Evolutionary conservation across 2,888 invertebrate species (phyloP).

Genomic region (Dolichopus griseipennis): DNA sequence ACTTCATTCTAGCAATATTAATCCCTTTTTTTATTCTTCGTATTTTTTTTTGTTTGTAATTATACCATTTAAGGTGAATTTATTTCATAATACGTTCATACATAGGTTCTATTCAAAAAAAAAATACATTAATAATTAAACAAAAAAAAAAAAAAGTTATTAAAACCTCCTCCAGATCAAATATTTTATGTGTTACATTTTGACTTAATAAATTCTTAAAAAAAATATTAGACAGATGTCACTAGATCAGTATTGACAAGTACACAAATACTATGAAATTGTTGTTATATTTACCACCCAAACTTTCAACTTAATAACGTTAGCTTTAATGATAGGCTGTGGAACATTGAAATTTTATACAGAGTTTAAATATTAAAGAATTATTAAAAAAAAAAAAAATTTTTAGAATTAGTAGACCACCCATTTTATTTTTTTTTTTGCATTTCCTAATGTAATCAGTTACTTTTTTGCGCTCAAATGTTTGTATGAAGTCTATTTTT

Average conservation of each 20-base stretch:
- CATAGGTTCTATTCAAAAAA: no score
- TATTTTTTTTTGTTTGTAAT: no score
- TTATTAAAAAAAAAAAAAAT: no score
- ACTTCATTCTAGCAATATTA: no score
- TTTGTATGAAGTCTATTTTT: background rate
- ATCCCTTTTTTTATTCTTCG: no score
- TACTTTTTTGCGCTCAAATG: background rate
- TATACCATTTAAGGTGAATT: no score
- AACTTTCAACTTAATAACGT: background rate
- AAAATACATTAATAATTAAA: no score
- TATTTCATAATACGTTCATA: no score
- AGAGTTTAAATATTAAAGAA: no score
- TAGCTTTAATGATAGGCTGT: background rate
- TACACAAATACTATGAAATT: background rate
- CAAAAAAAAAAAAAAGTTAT: no score
- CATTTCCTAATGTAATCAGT: background rate
- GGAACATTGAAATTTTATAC: background rate
- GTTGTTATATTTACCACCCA: constrained; percentile 2
- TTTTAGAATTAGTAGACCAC: background rate
- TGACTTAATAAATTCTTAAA: background rate
- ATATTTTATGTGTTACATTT: background rate
- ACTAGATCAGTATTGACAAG: background rate
- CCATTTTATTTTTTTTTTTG: background rate
- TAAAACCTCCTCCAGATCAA: background rate
- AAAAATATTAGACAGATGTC: background rate